Conservation (phyloP, 2,888 invertebrate genomes). For the Andrena bicolor region DNA sequence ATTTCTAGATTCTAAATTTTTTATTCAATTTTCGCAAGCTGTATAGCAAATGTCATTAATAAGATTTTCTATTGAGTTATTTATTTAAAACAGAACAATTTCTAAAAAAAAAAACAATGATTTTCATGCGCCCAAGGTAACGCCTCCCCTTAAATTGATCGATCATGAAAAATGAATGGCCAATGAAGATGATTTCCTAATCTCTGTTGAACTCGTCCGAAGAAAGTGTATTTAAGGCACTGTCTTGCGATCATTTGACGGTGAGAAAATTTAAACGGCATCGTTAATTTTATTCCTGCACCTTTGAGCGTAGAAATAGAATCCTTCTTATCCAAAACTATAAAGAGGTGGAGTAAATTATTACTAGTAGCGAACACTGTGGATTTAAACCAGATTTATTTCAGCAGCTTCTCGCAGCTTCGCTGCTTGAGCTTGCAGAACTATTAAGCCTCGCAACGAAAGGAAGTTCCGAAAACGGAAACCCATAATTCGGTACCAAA, state of each 20-base stretch:
- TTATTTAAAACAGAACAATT: no score
- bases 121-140: no score
- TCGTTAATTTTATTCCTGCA: background rate
- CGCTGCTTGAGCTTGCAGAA: constrained; percentile 27
- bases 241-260: constrained; percentile 57
- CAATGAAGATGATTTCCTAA: background rate
- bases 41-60: no score
- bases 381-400: constrained; percentile 21
- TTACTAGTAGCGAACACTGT: background rate
- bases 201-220: no score
- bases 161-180: background rate
- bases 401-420: constrained; percentile 2
- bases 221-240: constrained; percentile 52
- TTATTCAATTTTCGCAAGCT: no score
- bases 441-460: constrained; percentile 33
- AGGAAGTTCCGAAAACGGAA: constrained; percentile 41
- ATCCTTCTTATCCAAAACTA: background rate
- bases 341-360: constrained; percentile 1
- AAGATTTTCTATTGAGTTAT: no score
- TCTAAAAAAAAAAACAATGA: no score
- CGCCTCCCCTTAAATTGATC: background rate
- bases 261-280: background rate
- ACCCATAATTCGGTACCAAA: constrained; percentile 26
- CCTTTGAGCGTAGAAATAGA: background rate
- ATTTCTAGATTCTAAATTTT: no score